A percentile compares a stretch with the other conserved stretches of the same genome.
phyloP scores from a whole-genome alignment of 1,140 invertebrate species.

The Frieseomelitta varia region DNA sequence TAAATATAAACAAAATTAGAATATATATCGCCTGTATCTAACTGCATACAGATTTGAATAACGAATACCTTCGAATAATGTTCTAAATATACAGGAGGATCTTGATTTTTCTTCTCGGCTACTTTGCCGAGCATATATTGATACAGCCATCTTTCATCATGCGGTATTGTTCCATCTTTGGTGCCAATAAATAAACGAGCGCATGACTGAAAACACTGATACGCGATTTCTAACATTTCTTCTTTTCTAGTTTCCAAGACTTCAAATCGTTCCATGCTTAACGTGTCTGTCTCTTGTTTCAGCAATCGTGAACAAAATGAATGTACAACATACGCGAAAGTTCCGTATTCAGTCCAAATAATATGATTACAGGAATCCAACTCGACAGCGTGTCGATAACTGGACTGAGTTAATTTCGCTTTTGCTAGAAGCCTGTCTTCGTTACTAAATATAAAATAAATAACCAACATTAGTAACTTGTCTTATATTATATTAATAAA shows the following conservation, averaged over 20 bases:
- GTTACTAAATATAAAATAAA: slow-evolving; percentile 78
- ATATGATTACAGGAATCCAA: slow-evolving; percentile 87
- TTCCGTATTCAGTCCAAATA: slow-evolving; percentile 94
- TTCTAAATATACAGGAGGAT: slow-evolving; percentile 88
- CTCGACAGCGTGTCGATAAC: slow-evolving; percentile 90
- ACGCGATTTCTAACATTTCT: slow-evolving; percentile 89
- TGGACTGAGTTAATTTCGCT: slow-evolving; percentile 87
- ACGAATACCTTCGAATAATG: slow-evolving; percentile 88
- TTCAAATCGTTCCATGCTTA: slow-evolving; percentile 90
- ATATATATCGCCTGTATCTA: background rate
- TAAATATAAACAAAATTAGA: background rate
- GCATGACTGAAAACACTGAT: slow-evolving; percentile 89
- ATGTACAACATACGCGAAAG: slow-evolving; percentile 92
- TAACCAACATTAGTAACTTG: slow-evolving; percentile 26
- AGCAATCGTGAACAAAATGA: slow-evolving; percentile 93
- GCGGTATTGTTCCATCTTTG: slow-evolving; percentile 79
- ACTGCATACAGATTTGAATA: slow-evolving; percentile 20
- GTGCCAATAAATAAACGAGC: slow-evolving; percentile 83
- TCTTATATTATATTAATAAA: slow-evolving; percentile 2
- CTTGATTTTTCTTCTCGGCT: slow-evolving; percentile 89
- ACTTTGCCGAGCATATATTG: slow-evolving; percentile 97
- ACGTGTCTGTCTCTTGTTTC: slow-evolving; percentile 89
- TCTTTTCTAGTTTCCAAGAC: slow-evolving; percentile 89
- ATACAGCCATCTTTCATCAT: slow-evolving; percentile 93
- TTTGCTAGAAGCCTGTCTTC: slow-evolving; percentile 88